phyloP scores from a whole-genome alignment of 2,888 invertebrate species.

The Eurytoma californica region DNA sequence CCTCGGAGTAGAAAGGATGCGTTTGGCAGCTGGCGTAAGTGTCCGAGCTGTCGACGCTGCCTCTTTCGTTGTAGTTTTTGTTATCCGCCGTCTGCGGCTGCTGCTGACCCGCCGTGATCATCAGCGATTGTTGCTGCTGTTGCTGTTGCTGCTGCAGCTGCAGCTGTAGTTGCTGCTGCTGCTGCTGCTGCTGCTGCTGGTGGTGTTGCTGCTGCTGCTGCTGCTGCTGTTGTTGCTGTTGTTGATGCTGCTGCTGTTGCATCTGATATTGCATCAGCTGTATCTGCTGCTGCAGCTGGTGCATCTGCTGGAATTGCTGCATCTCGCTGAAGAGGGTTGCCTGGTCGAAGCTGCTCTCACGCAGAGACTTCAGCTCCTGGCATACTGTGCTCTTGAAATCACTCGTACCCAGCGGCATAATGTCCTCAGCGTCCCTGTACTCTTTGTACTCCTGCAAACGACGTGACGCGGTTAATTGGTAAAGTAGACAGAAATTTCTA shows the following conservation, averaged over 20 bases:
- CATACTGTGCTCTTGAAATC: conserved; percentile 90
- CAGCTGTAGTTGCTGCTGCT: conserved; percentile 49
- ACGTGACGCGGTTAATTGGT: not conserved
- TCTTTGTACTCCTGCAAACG: conserved; percentile 89
- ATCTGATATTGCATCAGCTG: conserved; percentile 54
- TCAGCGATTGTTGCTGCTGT: conserved; percentile 28
- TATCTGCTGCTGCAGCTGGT: conserved; percentile 36
- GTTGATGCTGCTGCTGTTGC: conserved; percentile 33
- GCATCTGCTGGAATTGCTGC: conserved; percentile 54
- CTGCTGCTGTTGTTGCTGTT: conserved; percentile 44
- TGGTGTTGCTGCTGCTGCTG: conserved; percentile 22
- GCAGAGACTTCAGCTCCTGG: conserved; percentile 85
- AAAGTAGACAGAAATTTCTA: too few species aligned
- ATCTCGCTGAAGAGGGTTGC: conserved; percentile 64
- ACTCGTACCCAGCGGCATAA: conserved; percentile 90
- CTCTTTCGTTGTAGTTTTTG: conserved; percentile 73
- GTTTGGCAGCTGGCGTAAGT: conserved; percentile 98
- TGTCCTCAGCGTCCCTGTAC: conserved; percentile 92
- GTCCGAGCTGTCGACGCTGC: conserved; percentile 86
- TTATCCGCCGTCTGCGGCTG: conserved; percentile 48
- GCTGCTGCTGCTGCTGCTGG: conserved; percentile 70
- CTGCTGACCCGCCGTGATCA: conserved; percentile 35
- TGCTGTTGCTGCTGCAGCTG: conserved; percentile 42
- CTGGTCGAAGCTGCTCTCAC: conserved; percentile 77
- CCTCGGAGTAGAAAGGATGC: conserved; percentile 92